Evolutionary conservation across 2,113 vertebrate species (phyloP), one percentile per base, ranked within the genome.

Genomic region (Saccopteryx leptura): DNA sequence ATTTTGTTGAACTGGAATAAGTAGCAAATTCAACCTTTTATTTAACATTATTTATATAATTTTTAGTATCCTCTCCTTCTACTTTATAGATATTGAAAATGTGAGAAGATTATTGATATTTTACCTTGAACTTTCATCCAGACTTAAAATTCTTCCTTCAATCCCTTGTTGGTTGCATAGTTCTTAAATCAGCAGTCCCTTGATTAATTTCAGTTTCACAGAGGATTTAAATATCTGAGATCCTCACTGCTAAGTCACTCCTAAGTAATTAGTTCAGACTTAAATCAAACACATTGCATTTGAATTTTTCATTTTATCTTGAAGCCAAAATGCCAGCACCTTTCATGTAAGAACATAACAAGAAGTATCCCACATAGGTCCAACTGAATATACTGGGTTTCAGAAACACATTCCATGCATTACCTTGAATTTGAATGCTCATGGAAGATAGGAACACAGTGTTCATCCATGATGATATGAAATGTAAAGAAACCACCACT

Each of bases 211-310:
- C 33, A 39, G 28, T 88, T 94, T 94, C 79, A 87, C 48, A 31
- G 72, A 79, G 39, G 79, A 56, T 92, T 89, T 92, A 84, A 94
- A 90, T 92, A 79, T 66, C 68, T 94, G 74, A 91, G n/a, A 76
- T 46, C 60, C 61, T 93, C 69, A 85, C 83, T 71, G 86, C 68
- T 72, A n/a, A 94, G 91, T 94, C 52, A 5, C 79, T 58, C 66
- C 63, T 89, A 91, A 46, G 9, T 93, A 93, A 94, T 97, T 81
- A 95, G 60, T 19, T 65, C 5, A 71, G 54, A 92, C 71, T 23
- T 56, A 95, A 96, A 78, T 91, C 71, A 94, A 93, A 96, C 65
- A 94, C 72, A 91, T 79, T 95, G 66, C 23, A 85, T 96, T 94
- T 96, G 52, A 54, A 90, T 80, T 95, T 95, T 93, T 80, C n/a